phyloP scores from a whole-genome alignment of 1,140 invertebrate species.

The Stenopsyche tienmushanensis region DNA sequence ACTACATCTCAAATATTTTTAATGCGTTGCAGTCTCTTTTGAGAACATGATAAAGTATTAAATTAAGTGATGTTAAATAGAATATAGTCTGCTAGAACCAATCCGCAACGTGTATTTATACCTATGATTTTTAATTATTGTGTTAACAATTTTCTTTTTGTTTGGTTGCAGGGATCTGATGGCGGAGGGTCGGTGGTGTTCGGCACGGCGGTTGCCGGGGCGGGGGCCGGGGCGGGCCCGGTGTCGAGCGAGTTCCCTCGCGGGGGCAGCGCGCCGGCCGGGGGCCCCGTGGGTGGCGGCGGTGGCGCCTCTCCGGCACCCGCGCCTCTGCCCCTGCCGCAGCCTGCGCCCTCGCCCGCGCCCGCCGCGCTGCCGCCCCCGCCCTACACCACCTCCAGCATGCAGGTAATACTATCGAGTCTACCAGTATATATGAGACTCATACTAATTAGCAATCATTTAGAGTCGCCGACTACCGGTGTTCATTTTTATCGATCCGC shows the following conservation, averaged over 20 bases:
- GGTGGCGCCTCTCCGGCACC: constrained; percentile 52
- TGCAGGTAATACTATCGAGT: constrained; percentile 31
- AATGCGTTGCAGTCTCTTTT: too few species aligned
- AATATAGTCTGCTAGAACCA: too few species aligned
- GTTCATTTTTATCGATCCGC: too few species aligned
- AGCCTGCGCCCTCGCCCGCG: constrained; percentile 52
- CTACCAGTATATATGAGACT: too few species aligned
- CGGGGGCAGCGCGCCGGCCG: constrained; percentile 46
- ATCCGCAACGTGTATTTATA: too few species aligned
- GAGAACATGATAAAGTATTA: too few species aligned
- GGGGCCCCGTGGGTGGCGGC: constrained; percentile 50
- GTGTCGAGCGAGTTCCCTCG: constrained; percentile 50
- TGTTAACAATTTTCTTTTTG: too few species aligned
- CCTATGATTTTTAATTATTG: too few species aligned
- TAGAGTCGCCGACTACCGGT: too few species aligned
- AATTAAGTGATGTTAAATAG: too few species aligned
- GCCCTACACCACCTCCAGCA: constrained; percentile 38
- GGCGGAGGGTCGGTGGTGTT: constrained; percentile 38
- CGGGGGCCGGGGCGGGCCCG: constrained; percentile 42
- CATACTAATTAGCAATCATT: too few species aligned
- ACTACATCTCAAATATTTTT: too few species aligned
- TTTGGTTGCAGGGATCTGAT: constrained; percentile 37
- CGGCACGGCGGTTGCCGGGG: constrained; percentile 22
- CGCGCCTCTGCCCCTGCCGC: constrained; percentile 52
- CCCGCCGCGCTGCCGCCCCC: constrained; percentile 53